Evolutionary conservation across 1,140 invertebrate species (phyloP), one percentile per base, ranked within the genome.

Genomic region (Glossosoma conforme): DNA sequence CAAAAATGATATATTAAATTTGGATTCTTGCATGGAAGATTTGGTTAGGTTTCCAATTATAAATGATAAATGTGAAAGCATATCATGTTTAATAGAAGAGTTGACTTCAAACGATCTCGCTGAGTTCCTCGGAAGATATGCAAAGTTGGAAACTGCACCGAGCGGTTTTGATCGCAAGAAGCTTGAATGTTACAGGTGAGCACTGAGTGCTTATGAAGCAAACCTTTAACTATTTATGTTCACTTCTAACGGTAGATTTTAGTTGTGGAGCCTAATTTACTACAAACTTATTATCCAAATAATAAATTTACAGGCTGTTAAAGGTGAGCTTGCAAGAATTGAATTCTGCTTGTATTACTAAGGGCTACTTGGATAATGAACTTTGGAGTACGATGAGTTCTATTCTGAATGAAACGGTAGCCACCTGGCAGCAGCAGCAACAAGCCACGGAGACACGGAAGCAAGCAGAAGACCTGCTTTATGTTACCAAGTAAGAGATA

Each of bases 401-500:
- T 1, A 69, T 86, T 1, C 59, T 88, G 2, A 70, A 75, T 15
- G 66, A 77, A 40, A 65, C 89, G 22, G 81, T 88, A 1, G 62
- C 75, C 11, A 69, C 81, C 0, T 97, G 91, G 91, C 80, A 82
- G 61, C 76, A 80, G 33, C 83, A 91, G 52, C 80, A 91, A 61
- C 77, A 82, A 43, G 77, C 82, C 35, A 78, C 78, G 17, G 78
- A 84, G 54, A 74, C 75, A 54, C 79, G 82, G 54, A 80, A 86
- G 53, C 74, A 77, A 24, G 86, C 91, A 59, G 82, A 90, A 44
- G 85, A 91, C 38, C 86, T 82, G 59, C 65, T 96, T 8, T 97
- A 91, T 69, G 81, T 84, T 47, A 89, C 83, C 21, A 91, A 87
- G 74, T 81, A 65, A 74, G 67, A n/a, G 54, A 59, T 60, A 33